These are phyloP conservation scores for Triops cancriformis DNA, from an alignment of 1,140 invertebrate genomes.

Conservation along the genomic window DNA sequence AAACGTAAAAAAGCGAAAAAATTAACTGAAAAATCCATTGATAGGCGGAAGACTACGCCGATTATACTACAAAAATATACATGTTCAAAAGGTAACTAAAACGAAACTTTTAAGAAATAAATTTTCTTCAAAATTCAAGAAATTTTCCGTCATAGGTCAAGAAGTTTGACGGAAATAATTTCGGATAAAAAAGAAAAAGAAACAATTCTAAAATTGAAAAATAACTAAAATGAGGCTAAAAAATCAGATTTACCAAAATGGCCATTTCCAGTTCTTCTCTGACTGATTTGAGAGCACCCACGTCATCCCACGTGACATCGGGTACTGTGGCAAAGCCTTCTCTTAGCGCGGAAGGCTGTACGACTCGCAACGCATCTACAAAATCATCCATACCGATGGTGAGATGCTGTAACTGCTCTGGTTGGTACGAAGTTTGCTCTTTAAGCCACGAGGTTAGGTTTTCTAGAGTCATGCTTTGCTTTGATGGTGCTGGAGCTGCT, in stretches of 20 bases:
- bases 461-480: conserved; percentile 30
- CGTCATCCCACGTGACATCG: conserved; percentile 93
- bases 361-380: conserved; percentile 61
- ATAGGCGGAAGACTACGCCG: too few species aligned
- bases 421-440: conserved; percentile 44
- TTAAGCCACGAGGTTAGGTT: conserved; percentile 49
- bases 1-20: too few species aligned
- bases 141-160: too few species aligned
- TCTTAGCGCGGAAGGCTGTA: conserved; percentile 86
- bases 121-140: too few species aligned
- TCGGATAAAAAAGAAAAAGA: conserved; percentile 25
- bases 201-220: conserved; percentile 11
- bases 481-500: conserved; percentile 20
- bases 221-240: too few species aligned
- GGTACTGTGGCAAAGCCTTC: conserved; percentile 97
- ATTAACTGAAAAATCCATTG: too few species aligned
- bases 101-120: too few species aligned
- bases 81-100: too few species aligned
- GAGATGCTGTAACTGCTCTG: conserved; percentile 51
- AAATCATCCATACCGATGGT: conserved; percentile 67
- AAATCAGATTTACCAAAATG: conserved; percentile 69
- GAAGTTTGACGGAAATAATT: too few species aligned
- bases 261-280: conserved; percentile 80
- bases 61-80: too few species aligned
- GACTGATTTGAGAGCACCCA: conserved; percentile 83